Evolutionary conservation across 2,113 vertebrate species (phyloP).

Genomic region (Pantherophis guttatus): DNA sequence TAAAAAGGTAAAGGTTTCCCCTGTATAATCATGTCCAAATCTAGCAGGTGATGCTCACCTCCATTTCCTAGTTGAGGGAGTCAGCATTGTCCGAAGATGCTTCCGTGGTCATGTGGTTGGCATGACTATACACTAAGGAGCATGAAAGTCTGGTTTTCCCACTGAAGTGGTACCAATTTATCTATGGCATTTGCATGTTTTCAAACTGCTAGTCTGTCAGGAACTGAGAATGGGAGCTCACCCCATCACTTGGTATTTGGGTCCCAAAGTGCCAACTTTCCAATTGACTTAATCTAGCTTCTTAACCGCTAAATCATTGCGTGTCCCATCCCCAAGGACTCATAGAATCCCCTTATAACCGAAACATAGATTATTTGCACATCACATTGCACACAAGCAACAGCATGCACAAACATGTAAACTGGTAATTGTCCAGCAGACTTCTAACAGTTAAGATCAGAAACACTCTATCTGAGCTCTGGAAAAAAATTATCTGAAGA

Average conservation of each 20-base stretch:
- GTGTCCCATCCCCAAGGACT: neutral
- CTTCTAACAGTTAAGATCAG: neutral
- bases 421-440: neutral
- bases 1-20: neutral
- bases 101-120: neutral
- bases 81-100: neutral
- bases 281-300: neutral
- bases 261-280: neutral
- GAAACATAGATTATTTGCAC: neutral
- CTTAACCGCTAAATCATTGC: neutral
- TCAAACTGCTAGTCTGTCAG: neutral
- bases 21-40: neutral
- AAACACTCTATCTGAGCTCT: neutral
- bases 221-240: neutral
- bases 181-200: neutral
- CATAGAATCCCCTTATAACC: neutral
- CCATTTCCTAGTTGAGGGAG: neutral
- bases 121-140: neutral
- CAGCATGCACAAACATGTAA: neutral
- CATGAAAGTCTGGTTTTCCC: neutral
- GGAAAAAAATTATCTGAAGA: neutral
- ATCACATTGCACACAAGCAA: neutral
- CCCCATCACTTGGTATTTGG: neutral
- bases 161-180: neutral
- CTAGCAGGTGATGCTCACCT: neutral